Evolutionary conservation across 1,140 invertebrate genomes (phyloP).

Genomic region (Drosophila watanabei): DNA sequence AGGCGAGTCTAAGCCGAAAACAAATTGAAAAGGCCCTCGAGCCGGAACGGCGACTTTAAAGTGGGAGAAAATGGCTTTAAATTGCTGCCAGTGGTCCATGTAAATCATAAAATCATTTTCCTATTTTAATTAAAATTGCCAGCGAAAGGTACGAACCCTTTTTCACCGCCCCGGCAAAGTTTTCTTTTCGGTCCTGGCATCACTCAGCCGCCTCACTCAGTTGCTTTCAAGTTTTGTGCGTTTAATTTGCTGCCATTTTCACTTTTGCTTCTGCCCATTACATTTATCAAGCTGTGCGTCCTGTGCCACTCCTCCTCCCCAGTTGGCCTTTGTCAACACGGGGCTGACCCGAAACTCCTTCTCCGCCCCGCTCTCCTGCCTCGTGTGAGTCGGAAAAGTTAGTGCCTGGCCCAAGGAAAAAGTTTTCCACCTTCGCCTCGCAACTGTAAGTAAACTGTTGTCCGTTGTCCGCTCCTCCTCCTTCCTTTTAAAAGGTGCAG

Average conservation of each 20-base stretch:
- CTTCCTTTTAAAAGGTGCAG: neutral
- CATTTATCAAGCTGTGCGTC: slow-evolving; percentile 57
- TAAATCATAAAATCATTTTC: slow-evolving; percentile 68
- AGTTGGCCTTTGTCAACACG: slow-evolving; percentile 76
- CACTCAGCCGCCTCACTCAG: slow-evolving; percentile 33
- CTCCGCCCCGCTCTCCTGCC: neutral
- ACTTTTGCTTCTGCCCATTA: slow-evolving; percentile 66
- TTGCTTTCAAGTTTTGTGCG: slow-evolving; percentile 68
- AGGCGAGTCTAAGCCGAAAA: slow-evolving; percentile 21
- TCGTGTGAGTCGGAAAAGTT: slow-evolving; percentile 44
- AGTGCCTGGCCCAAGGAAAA: slow-evolving; percentile 32
- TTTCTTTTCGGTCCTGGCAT: slow-evolving; percentile 36
- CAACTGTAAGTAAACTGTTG: slow-evolving; percentile 77
- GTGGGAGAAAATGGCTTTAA: slow-evolving; percentile 47
- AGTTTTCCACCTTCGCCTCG: slow-evolving; percentile 58
- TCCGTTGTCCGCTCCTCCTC: slow-evolving; percentile 44
- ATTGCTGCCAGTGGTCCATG: slow-evolving; percentile 35
- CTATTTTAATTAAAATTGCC: slow-evolving; percentile 76
- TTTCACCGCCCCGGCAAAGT: slow-evolving; percentile 19
- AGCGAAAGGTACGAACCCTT: slow-evolving; percentile 50
- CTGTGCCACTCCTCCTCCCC: neutral
- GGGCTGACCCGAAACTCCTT: slow-evolving; percentile 33
- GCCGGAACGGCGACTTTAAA: slow-evolving; percentile 22
- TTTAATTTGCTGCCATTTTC: slow-evolving; percentile 80
- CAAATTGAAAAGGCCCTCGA: slow-evolving; percentile 39